These are phyloP conservation scores for Mimumesa dahlbomi DNA, from an alignment of 2,888 invertebrate species.

Conservation along the genomic window DNA sequence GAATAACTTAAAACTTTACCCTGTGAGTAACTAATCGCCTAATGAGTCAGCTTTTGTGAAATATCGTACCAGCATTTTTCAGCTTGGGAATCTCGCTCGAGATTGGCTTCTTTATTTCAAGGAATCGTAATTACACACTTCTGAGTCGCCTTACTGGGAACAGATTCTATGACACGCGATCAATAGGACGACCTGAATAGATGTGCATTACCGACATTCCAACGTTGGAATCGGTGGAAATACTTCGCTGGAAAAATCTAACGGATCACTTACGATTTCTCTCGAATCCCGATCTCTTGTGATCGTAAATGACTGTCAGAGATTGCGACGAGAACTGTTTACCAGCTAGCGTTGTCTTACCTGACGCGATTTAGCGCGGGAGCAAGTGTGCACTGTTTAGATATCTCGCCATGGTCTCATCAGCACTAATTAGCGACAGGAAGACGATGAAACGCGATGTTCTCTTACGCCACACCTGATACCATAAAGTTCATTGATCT, in stretches of 20 bases:
- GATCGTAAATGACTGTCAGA: not conserved
- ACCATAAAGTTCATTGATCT: no score
- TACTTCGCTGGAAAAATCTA: no score
- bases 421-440: conserved; percentile 43
- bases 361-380: conserved; percentile 2
- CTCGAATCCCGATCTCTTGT: conserved; percentile 15
- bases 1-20: no score
- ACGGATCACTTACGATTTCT: conserved; percentile 24
- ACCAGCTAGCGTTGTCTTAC: conserved; percentile 6
- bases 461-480: no score
- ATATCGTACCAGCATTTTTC: conserved; percentile 12
- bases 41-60: not conserved
- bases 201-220: conserved; percentile 14
- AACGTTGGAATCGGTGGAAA: not conserved
- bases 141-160: conserved; percentile 23
- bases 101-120: conserved; percentile 18
- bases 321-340: conserved; percentile 7
- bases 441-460: conserved; percentile 13
- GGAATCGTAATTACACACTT: conserved; percentile 51
- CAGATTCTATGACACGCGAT: conserved; percentile 31
- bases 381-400: conserved; percentile 13
- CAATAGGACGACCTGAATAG: conserved; percentile 9
- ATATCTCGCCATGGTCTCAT: conserved; percentile 27
- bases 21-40: no score
- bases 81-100: not conserved